phyloP scores from a whole-genome alignment of 1,140 invertebrate species.

The Sminthurinus signatus region DNA sequence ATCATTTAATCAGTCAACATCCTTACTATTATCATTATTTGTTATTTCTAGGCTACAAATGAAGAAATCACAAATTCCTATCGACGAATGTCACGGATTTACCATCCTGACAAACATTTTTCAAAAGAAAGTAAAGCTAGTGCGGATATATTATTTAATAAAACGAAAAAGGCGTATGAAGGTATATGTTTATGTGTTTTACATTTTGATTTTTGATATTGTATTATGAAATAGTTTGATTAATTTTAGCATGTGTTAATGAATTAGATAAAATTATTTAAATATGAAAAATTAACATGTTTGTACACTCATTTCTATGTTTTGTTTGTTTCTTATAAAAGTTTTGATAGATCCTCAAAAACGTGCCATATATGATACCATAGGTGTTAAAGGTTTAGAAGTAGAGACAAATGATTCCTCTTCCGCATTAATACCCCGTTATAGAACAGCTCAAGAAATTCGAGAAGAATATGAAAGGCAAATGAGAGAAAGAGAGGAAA shows the following conservation, averaged over 20 bases:
- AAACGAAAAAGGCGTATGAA: slow-evolving; percentile 88
- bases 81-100: slow-evolving; percentile 76
- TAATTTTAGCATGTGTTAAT: no score
- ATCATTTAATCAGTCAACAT: slow-evolving; percentile 3
- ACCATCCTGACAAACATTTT: slow-evolving; percentile 91
- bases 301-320: background rate
- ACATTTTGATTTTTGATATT: slow-evolving; percentile 4
- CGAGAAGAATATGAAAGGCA: slow-evolving; percentile 87
- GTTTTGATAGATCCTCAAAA: slow-evolving; percentile 70
- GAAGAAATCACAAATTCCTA: slow-evolving; percentile 91
- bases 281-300: slow-evolving; percentile 15
- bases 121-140: slow-evolving; percentile 65
- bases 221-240: no score
- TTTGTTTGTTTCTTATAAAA: slow-evolving; percentile 45
- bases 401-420: slow-evolving; percentile 53
- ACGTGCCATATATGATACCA: slow-evolving; percentile 71
- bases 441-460: slow-evolving; percentile 86
- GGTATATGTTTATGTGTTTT: slow-evolving; percentile 57
- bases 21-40: slow-evolving; percentile 1
- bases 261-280: no score
- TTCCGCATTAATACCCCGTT: slow-evolving; percentile 64
- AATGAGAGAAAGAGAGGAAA: slow-evolving; percentile 47
- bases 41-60: slow-evolving; percentile 61
- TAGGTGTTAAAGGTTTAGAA: slow-evolving; percentile 71
- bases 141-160: slow-evolving; percentile 84